Evolutionary conservation across 1,140 invertebrate species (phyloP).

Genomic region (Anagrus nilaparvatae): DNA sequence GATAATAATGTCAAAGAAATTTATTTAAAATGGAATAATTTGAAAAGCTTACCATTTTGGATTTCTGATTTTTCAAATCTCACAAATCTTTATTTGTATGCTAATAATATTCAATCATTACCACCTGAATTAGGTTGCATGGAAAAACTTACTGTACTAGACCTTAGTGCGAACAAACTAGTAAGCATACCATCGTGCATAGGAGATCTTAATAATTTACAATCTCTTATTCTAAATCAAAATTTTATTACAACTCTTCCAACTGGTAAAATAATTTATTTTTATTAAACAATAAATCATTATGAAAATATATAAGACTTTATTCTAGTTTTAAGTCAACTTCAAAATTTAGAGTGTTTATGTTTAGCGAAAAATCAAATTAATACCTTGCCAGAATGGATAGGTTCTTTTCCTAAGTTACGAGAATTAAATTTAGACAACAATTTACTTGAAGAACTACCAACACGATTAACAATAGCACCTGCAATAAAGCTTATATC

Average conservation of each 20-base stretch:
- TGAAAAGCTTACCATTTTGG: constrained; percentile 28
- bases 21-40: constrained; percentile 32
- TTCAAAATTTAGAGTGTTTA: constrained; percentile 25
- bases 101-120: constrained; percentile 25
- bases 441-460: constrained; percentile 30
- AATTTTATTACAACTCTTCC: constrained; percentile 26
- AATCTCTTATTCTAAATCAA: constrained; percentile 23
- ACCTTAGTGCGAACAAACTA: constrained; percentile 29
- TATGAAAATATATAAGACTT: no score
- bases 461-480: constrained; percentile 29
- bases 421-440: constrained; percentile 27
- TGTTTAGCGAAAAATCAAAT: constrained; percentile 28
- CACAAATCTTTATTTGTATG: constrained; percentile 30
- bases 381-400: constrained; percentile 29
- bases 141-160: constrained; percentile 24
- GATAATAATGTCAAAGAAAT: constrained; percentile 28
- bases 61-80: constrained; percentile 27
- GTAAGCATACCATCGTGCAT: constrained; percentile 21
- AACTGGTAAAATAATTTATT: constrained; percentile 18
- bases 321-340: constrained; percentile 21
- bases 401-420: constrained; percentile 27
- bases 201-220: constrained; percentile 19
- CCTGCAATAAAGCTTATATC: constrained; percentile 25
- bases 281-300: background rate
- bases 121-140: constrained; percentile 23